Conservation (phyloP, 2,113 vertebrate species). For the Lepus americanus region DNA sequence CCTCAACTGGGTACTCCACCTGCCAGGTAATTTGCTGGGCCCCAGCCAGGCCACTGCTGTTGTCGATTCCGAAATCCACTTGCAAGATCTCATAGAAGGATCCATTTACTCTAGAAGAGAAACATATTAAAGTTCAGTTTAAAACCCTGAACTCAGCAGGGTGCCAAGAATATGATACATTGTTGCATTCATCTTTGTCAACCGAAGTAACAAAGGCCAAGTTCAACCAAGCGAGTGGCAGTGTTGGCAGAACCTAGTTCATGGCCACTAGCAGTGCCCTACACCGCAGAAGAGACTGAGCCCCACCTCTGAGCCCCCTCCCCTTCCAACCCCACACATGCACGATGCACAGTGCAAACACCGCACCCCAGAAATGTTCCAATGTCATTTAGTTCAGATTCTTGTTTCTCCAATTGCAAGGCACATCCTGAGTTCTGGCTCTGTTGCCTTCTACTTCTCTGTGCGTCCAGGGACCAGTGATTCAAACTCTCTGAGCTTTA, state of each 20-base stretch:
- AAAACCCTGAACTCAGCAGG: background rate
- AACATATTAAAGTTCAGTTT: background rate
- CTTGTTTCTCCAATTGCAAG: accelerated
- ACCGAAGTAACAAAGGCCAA: background rate
- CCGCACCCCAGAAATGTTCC: background rate
- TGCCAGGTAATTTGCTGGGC: slow-evolving; percentile 96
- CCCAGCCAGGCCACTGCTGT: slow-evolving; percentile 91
- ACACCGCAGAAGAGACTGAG: background rate
- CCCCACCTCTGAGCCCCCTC: background rate
- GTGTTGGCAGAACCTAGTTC: background rate
- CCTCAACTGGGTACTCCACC: slow-evolving; percentile 91
- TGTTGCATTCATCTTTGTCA: background rate
- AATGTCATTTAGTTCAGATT: accelerated
- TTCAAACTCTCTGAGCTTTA: background rate
- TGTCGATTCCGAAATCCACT: slow-evolving; percentile 95
- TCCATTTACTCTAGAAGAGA: slow-evolving; percentile 88
- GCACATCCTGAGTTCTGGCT: accelerated
- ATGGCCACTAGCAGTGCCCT: background rate
- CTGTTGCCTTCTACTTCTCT: background rate
- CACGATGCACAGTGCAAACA: accelerated
- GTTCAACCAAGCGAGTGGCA: background rate
- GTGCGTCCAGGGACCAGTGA: too few relatives aligned
- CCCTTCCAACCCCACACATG: accelerated
- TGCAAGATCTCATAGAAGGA: slow-evolving; percentile 94
- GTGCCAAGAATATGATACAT: accelerated